A percentile compares a stretch with the other conserved stretches of the same genome.
phyloP scores from a whole-genome alignment of 2,113 vertebrate genomes.

The Oreotragus oreotragus region DNA sequence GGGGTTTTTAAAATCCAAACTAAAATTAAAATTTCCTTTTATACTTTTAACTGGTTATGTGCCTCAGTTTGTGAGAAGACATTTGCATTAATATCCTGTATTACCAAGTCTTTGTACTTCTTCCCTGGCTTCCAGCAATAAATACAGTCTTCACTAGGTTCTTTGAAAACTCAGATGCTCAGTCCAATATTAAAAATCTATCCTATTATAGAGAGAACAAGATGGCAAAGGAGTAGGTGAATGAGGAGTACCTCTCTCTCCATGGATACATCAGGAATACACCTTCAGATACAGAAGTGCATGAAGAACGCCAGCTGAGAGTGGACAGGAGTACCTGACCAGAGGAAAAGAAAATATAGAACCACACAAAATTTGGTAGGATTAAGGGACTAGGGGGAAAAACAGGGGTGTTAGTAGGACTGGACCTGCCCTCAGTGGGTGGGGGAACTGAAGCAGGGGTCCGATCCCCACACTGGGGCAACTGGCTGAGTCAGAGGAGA shows the following conservation, averaged over 20 bases:
- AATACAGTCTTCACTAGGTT: not conserved
- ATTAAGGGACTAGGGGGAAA: not conserved
- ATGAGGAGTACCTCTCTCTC: not conserved
- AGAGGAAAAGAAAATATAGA: not conserved
- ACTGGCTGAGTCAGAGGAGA: not conserved
- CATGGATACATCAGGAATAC: not conserved
- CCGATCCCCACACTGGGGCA: not conserved
- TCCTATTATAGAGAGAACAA: not conserved
- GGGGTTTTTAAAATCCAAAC: not conserved
- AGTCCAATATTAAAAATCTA: not conserved
- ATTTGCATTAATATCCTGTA: not conserved
- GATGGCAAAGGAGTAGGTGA: not conserved
- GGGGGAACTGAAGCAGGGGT: not conserved
- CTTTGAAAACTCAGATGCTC: not conserved
- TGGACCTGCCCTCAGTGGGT: not conserved
- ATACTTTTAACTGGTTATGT: not conserved
- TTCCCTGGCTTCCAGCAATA: not conserved
- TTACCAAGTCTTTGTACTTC: not conserved
- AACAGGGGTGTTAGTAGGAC: not conserved
- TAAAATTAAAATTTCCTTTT: constrained; percentile 28
- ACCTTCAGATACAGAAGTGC: not conserved
- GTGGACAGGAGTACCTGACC: not conserved
- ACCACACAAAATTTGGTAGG: not conserved
- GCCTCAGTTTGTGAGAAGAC: not conserved
- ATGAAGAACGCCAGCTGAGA: not conserved